Evolutionary conservation across 1,140 invertebrate species (phyloP).

Genomic region (Meloidogyne hapla): DNA sequence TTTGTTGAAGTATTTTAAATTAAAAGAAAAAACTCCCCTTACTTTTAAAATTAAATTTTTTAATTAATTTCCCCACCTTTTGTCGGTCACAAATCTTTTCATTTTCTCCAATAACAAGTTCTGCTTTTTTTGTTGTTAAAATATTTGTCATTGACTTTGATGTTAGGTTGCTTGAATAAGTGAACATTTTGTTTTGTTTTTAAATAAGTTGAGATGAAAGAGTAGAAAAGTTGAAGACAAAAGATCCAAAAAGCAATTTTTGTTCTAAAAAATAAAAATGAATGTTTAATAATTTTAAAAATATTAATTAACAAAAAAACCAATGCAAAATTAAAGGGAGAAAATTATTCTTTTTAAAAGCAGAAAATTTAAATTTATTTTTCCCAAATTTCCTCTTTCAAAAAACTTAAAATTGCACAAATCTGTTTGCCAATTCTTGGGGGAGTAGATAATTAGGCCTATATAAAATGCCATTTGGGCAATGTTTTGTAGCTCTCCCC

Average conservation of each 20-base stretch:
- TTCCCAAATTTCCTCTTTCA: background rate
- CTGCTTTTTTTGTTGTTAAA: slow-evolving; percentile 1
- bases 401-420: slow-evolving; percentile 5
- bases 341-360: background rate
- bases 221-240: background rate
- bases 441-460: background rate
- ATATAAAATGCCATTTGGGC: background rate
- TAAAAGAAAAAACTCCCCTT: background rate
- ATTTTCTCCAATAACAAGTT: background rate
- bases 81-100: background rate
- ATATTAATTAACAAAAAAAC: background rate
- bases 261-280: too few relatives aligned
- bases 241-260: background rate
- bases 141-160: slow-evolving; percentile 1
- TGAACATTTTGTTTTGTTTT: background rate
- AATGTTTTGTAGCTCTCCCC: background rate
- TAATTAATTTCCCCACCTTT: background rate
- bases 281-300: too few relatives aligned
- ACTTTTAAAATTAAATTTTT: background rate
- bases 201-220: background rate
- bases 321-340: background rate
- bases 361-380: background rate
- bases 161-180: background rate
- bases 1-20: too few relatives aligned
- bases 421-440: background rate